Evolutionary conservation across 2,797 vertebrate genomes (phyloP).

Genomic region (Manis javanica): DNA sequence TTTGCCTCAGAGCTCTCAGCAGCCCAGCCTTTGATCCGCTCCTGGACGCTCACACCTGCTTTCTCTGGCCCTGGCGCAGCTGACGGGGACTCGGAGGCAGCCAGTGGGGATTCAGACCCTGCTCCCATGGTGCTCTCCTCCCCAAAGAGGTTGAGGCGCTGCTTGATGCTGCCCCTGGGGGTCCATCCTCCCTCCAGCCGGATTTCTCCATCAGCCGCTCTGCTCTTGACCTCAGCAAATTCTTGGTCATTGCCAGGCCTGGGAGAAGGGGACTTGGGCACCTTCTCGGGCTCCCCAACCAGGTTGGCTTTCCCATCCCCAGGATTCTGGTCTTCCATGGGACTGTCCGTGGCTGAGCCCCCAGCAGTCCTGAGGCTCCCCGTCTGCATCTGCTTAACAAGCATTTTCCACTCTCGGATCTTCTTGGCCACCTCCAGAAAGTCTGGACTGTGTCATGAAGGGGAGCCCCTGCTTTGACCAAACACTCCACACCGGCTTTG

Average conservation of each 20-base stretch:
- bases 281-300: not conserved
- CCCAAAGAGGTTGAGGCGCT: conserved; percentile 88
- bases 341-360: rapidly evolving
- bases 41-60: conserved; percentile 88
- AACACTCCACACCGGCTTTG: conserved; percentile 32
- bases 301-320: conserved; percentile 57
- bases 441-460: conserved; percentile 12
- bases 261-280: rapidly evolving
- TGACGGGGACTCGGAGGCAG: conserved; percentile 39
- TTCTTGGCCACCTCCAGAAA: conserved; percentile 48
- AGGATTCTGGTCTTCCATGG: not conserved
- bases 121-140: conserved; percentile 73
- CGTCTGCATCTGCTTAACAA: not conserved
- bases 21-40: conserved; percentile 91
- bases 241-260: conserved; percentile 67
- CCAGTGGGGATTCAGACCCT: not conserved
- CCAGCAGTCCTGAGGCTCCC: not conserved
- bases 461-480: not conserved
- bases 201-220: not conserved
- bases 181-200: not conserved
- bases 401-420: not conserved
- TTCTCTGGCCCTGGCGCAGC: conserved; percentile 77
- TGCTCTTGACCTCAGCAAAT: conserved; percentile 64
- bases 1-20: conserved; percentile 85
- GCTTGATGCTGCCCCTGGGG: conserved; percentile 86